Evolutionary conservation across 2,113 vertebrate species (phyloP), one percentile per base, ranked within the genome.

Genomic region (Holacanthus passer): DNA sequence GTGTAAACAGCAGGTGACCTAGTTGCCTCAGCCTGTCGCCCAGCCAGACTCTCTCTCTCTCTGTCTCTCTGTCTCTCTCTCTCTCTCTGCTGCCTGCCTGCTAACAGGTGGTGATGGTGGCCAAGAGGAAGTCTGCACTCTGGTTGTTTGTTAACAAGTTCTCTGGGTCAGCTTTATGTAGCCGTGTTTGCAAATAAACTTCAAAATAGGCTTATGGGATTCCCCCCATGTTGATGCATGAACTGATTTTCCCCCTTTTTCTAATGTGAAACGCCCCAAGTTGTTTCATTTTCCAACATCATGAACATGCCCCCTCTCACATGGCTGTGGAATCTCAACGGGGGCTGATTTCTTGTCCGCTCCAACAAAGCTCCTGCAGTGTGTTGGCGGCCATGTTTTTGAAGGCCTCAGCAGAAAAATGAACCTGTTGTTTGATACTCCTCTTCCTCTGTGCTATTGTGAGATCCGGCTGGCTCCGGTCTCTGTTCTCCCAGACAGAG

Each of bases 281-380:
- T 32, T n/a, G 24, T 68, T 73, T 86, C 20, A 35, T 76, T 52
- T 74, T 45, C 62, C 16, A 27, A 20, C 39, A 32, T 68, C 22
- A 9, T 62, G 7, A 82, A 88, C 68, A n/a, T 60, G 69, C 35
- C 77, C 77, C 70, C 48, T 83, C 74, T 89, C 88, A 86, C 87
- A 89, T 91, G 88, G 72, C 82, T 58, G 39, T 89, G 89, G 93
- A 95, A 94, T 95, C 81, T 95, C 77, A 70, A 68, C 56, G 84
- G 88, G 91, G 88, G 85, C 66, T 69, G 80, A 83, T 82, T 73
- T 76, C 79, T 81, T 84, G 69, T 81, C 83, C 86, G 77, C 80
- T 55, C 64, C 74, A 81, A 91, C 83, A 93, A 92, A 93, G 89
- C 66, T 78, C 82, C 76, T 47, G 77, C 88, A 88, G 88, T 93